Base-by-base conservation (phyloP, 2,113 vertebrate genomes). In the Orthonyx spaldingii region DNA sequence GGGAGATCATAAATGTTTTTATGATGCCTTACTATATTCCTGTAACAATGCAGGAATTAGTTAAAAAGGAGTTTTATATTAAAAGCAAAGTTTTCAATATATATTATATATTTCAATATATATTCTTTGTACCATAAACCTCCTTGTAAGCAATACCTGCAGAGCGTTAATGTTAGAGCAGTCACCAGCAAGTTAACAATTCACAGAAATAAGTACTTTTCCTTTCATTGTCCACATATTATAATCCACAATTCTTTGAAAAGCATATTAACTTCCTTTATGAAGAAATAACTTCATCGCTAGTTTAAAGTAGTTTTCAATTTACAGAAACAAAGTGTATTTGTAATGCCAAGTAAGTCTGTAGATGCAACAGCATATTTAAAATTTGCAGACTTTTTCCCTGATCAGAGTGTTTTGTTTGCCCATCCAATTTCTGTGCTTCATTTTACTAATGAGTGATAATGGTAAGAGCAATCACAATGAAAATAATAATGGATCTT, bases 21-120 rank as follows among this genome's bases (percentile, higher is more conserved):
- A 76, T 66, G 77, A 91, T 97, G 64, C 86, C 94, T 96, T 96
- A 87, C 93, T 95, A 47, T 89, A 90, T 94, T 96, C 68, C 69
- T 94, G 52, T 82, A 91, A 69, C 30, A 80, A 87, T 93, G 75
- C n/a, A 96, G 68, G 59, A 92, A 89, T 96, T 97, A 41, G 81
- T 96, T 96, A 84, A 94, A 96, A 96, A 94, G 46, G 7, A 72
- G 5, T 84, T 81, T 39, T 87, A 72, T 17, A 26, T 76, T 57
- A 79, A 72, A 93, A 85, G 3, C 17, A 39, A 92, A 91, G 66
- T 90, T 93, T 85, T 47, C 69, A 83, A 24, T 74, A 61, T 87
- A 16, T 68, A 21, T 60, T 60, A 46, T 61, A n/a, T 46, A 46
- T 69, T 78, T 61, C 39, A 61, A 9, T 61, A 32, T 60, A 65